Base-by-base conservation (phyloP, 2,113 vertebrate genomes). In the Dicaeum eximium region DNA sequence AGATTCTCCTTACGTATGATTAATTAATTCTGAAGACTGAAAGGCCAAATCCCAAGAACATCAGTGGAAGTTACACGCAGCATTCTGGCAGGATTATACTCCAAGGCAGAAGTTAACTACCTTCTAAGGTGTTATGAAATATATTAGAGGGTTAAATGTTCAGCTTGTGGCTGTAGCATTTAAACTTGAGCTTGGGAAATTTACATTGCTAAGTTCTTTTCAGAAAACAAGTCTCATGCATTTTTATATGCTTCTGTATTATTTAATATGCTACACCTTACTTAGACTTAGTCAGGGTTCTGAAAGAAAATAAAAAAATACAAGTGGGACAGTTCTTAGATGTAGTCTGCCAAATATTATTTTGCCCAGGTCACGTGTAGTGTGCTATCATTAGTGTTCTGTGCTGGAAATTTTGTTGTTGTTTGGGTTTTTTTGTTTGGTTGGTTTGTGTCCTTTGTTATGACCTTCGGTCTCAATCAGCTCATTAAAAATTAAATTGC, bases 401-500 rank as follows among this genome's bases (percentile, higher is more conserved):
- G n/a, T 77, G 47, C 61, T 67, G 61, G 90, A 64, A 88, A 86
- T 95, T 69, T 96, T 97, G 92, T 96, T 97, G 61, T 91, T 96
- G 84, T 95, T 97, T 96, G 74, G 96, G 28, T 79, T 90, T 92
- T 78, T 94, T 87, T 66, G 96, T 83, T 87, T 81, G 89, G 92
- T 85, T 81, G 13, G 45, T 73, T 96, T 92, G 58, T 97, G 97
- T 93, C 95, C 95, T 97, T 97, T 92, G 40, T 95, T 97, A 90
- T 97, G 97, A 98, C 97, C 97, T 98, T 98, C 97, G 86, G 92
- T 94, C 96, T 31, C 48, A 73, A 95, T 95, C 91, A 95, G 60
- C 96, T 98, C 97, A 98, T 98, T 98, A 98, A 98, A 98, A 98
- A 98, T 98, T 98, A 97, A 98, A 98, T 98, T 97, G 96, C 96